Percentiles rank a stretch among this genome's conserved stretches.
Conservation (phyloP, 2,797 vertebrate species). For the Eulemur coronatus region DNA sequence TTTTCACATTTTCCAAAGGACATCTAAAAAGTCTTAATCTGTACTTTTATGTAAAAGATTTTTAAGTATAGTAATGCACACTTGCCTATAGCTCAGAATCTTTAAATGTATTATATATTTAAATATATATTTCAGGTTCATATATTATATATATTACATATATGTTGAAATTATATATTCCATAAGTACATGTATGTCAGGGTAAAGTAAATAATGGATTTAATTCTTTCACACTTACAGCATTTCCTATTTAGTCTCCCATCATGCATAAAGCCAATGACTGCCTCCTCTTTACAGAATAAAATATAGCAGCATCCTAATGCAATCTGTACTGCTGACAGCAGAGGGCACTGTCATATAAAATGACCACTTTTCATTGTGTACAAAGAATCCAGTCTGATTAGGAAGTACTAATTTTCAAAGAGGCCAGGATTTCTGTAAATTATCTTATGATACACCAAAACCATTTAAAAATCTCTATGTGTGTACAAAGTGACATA, state of each 20-base stretch:
- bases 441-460: slow-evolving; percentile 1
- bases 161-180: neutral
- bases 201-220: neutral
- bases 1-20: neutral
- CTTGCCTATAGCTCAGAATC: neutral
- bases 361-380: neutral
- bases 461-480: neutral
- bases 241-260: neutral
- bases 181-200: neutral
- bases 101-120: neutral
- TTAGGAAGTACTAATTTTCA: slow-evolving; percentile 10
- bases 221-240: neutral
- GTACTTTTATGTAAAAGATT: neutral
- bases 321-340: slow-evolving; percentile 10
- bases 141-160: neutral
- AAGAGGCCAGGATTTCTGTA: neutral
- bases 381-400: neutral
- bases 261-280: neutral
- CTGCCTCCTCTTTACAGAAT: neutral
- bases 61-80: neutral
- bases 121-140: neutral
- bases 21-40: neutral
- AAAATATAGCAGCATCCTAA: neutral
- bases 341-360: slow-evolving; percentile 32
- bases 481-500: neutral